Evolutionary conservation across 2,113 vertebrate genomes (phyloP), one percentile per base, ranked within the genome.

Genomic region (Megaptera novaeangliae): DNA sequence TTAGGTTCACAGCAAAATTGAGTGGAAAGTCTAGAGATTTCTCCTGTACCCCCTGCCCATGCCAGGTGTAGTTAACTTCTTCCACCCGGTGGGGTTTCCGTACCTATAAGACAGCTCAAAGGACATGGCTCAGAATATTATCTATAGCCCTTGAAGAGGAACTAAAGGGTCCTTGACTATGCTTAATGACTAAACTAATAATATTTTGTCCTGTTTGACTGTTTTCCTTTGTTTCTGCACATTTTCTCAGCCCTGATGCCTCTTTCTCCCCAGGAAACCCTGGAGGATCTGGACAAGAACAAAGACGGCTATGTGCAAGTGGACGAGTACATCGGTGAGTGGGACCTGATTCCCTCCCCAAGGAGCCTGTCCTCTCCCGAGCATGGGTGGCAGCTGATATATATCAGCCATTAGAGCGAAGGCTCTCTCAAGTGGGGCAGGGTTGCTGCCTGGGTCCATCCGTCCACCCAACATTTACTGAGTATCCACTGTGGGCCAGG

Each of bases 211-310:
- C 46, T 77, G 74, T 77, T 18, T 13, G 46, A 52, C 74, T 49
- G 15, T 46, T 77, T 77, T 20, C 29, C 31, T n/a, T 11, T 77
- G 31, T n/a, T 52, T 52, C 74, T 77, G 46, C 74, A 77, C 74
- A 77, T 77, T 34, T 13, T 13, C 74, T 77, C 31, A 39, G 15
- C 27, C 49, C n/a, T 11, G n/a, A 36, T 31, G 29, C 31, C 68
- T 55, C 18, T 61, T 6, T 94, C 31, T 55, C 87, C 39, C 23
- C 82, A 99, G 99, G 99, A 99, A 98, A 99, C 99, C 0, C 36
- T 99, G 39, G 99, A 99, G 63, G 99, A 99, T 98, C 99, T 99
- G 31, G 99, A 99, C 98, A 99, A 98, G 97, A 98, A 99, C 34
- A 99, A 98, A 0, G 99, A 99, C 3, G 99, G 99, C n/a, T 99